Evolutionary conservation across 2,888 invertebrate species (phyloP), one percentile per base, ranked within the genome.

Genomic region (Synergus laeviventris): DNA sequence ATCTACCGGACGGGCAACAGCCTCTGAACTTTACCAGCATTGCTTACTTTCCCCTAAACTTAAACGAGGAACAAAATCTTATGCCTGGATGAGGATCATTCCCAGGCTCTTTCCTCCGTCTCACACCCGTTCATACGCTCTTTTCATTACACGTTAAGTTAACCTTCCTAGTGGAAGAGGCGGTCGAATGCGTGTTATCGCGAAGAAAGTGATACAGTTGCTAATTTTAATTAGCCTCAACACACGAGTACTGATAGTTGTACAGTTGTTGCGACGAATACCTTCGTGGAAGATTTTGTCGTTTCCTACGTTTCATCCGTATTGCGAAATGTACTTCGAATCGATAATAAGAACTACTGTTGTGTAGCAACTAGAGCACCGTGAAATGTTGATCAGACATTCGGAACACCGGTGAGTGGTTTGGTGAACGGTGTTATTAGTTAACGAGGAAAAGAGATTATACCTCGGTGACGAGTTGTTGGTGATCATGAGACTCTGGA

Each of bases 401-500:
- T 61, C 45, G 66, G 77, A 73, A 76, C 76, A 77, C 78, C 75
- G 73, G 81, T 77, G 82, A 79, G 82, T 81, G 81, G 70, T 70
- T 70, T 78, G 78, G 81, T 82, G 81, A 80, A 70, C 75, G 74
- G 75, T 76, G 79, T 8, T 31, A 21, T 66, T 66, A 16, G 14
- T 42, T 12, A n/a, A 64, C 36, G 18, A 16, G 62, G 38, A 18
- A 14, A 42, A 64, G 11, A 45, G 24, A 49, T 70, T 31, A 3
- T 24, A 70, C n/a, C 31, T 70, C n/a, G n/a, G 70, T 70, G 70
- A 70, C 49, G 70, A 70, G 70, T 70, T 70, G 36, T 42, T 64
- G 70, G 49, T 31, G 70, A 85, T 81, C 73, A 89, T 89, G 89
- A 89, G 84, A 83, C 84, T 88, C 78, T 90, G 89, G 89, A 85